Evolutionary conservation across 2,797 vertebrate genomes (phyloP), one percentile per base, ranked within the genome.

Genomic region (Carapus acus): DNA sequence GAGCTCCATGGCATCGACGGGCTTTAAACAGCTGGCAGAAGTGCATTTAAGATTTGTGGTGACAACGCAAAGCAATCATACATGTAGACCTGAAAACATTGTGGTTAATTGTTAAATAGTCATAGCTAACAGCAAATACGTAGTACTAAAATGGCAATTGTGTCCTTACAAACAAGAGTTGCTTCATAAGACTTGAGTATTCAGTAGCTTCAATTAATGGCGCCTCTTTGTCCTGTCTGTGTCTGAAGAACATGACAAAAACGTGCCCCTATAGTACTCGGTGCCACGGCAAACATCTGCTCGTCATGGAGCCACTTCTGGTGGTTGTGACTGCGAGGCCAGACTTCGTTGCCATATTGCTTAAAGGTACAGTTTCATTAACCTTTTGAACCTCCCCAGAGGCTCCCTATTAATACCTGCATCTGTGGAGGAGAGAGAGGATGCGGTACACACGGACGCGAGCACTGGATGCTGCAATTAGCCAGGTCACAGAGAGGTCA

Each of bases 331-430:
- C 61, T 49, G 20, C 43, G 58, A 65, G 69, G 66, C 62, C 38
- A 44, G 62, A 73, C 69, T 77, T 65, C 76, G 81, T 54, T 71
- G 70, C 77, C 81, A 79, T 83, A 82, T 81, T 84, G 83, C 77
- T 78, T 74, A 67, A 77, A 74, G 79, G 69, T 65, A 78, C 62
- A 66, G 73, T 77, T 81, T 83, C 69, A 82, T 85, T 85, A 84
- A 84, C 79, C 83, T 81, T 68, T 61, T 19, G 4, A 68, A 66
- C 67, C 61, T 61, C 70, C 71, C 77, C 19, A 0, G 54, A 69
- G 77, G 62, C 62, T 73, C 43, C 69, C 49, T 66, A 77, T 81
- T 82, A 84, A 78, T 74, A 81, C 73, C 78, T 82, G 67, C 83
- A 84, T 85, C 78, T 84, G 80, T 59, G 80, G 49, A 61, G 58